Evolutionary conservation across 2,888 invertebrate genomes (phyloP).

Genomic region (Troglohyphantes excavatus): DNA sequence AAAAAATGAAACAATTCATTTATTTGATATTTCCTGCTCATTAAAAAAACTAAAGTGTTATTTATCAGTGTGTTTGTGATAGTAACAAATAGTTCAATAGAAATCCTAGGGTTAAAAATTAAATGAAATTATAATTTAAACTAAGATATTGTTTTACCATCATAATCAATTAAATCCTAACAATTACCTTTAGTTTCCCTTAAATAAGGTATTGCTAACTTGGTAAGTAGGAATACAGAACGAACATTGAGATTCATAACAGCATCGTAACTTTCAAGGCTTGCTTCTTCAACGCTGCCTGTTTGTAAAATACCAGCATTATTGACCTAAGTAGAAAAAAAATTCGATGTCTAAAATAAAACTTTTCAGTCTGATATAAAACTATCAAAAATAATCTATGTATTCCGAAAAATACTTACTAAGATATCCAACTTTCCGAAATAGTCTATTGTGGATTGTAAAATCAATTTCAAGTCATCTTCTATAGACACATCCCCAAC

Average conservation of each 20-base stretch:
- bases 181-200: conserved; percentile 84
- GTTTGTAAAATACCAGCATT: conserved; percentile 86
- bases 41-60: neutral
- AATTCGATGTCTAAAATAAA: no score
- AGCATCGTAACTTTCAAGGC: conserved; percentile 92
- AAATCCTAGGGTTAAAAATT: no score
- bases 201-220: conserved; percentile 93
- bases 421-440: conserved; percentile 88
- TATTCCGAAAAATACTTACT: conserved; percentile 37
- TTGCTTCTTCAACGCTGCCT: conserved; percentile 93
- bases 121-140: no score
- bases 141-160: no score
- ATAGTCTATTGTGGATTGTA: conserved; percentile 88
- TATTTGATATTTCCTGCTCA: no score
- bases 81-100: neutral
- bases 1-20: neutral
- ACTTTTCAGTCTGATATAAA: no score
- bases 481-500: conserved; percentile 85
- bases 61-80: no score
- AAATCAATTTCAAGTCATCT: conserved; percentile 87
- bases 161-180: no score
- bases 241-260: conserved; percentile 94
- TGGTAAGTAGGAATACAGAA: conserved; percentile 86
- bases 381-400: no score
- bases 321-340: conserved; percentile 74